Evolutionary conservation across 2,888 invertebrate genomes (phyloP).

Genomic region (Syrphus vitripennis): DNA sequence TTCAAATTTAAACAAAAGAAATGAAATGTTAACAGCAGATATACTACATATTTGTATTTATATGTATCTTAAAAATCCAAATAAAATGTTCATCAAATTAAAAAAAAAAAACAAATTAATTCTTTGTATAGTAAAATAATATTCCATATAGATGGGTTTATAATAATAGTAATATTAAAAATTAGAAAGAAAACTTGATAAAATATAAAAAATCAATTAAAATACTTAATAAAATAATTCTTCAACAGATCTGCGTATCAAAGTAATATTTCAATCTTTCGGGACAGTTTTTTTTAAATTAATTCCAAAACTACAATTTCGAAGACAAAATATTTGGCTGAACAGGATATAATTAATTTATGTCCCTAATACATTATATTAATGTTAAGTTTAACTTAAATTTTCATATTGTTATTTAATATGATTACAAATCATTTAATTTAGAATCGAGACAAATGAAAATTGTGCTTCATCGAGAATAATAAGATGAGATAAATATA

Average conservation of each 20-base stretch:
- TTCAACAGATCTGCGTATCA: background rate
- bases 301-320: slow-evolving; percentile 15
- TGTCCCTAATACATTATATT: background rate
- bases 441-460: slow-evolving; percentile 10
- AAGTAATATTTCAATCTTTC: background rate
- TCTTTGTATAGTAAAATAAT: background rate
- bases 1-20: background rate
- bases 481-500: slow-evolving; percentile 27
- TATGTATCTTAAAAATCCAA: background rate
- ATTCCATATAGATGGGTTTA: slow-evolving; percentile 31
- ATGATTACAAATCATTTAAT: background rate
- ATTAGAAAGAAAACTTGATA: slow-evolving; percentile 20
- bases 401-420: background rate
- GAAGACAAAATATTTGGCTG: slow-evolving; percentile 43
- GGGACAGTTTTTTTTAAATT: slow-evolving; percentile 5
- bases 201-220: slow-evolving; percentile 24
- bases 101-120: background rate
- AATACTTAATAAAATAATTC: slow-evolving; percentile 35
- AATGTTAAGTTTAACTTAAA: background rate
- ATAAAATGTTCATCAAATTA: background rate
- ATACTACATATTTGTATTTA: background rate
- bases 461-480: slow-evolving; percentile 40
- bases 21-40: background rate
- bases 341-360: background rate
- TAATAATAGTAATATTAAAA: background rate